Percentiles rank a stretch among this genome's conserved stretches.
These are phyloP conservation scores for Anticlea derivata DNA, from an alignment of 2,888 invertebrate genomes.

Conservation along the genomic window DNA sequence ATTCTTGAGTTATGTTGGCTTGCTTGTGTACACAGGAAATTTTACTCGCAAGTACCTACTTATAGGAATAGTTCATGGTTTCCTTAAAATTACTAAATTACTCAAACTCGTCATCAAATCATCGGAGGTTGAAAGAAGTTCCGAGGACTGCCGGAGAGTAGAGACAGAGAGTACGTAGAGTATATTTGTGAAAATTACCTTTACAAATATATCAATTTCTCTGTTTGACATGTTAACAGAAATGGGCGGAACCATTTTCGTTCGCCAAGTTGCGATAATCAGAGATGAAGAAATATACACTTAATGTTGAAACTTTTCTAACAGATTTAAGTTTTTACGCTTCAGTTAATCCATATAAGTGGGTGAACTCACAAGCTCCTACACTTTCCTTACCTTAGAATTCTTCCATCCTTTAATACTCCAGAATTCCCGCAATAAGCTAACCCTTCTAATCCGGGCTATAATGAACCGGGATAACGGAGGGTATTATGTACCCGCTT, in stretches of 20 bases:
- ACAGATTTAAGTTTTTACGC: neutral
- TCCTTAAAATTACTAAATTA: too few relatives aligned
- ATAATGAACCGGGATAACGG: slow-evolving; percentile 63
- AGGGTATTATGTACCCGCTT: slow-evolving; percentile 48
- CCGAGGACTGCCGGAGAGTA: too few relatives aligned
- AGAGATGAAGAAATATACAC: too few relatives aligned
- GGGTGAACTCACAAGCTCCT: slow-evolving; percentile 1
- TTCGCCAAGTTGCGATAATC: too few relatives aligned
- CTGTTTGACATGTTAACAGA: too few relatives aligned
- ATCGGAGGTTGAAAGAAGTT: too few relatives aligned
- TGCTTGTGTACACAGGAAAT: slow-evolving; percentile 34
- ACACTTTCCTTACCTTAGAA: slow-evolving; percentile 37
- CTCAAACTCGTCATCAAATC: too few relatives aligned
- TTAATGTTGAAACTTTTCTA: neutral
- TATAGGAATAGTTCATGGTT: too few relatives aligned
- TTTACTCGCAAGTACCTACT: neutral
- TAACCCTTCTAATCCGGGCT: slow-evolving; percentile 70
- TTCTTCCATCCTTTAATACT: slow-evolving; percentile 42
- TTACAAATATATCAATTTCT: too few relatives aligned
- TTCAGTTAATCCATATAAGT: slow-evolving; percentile 1
- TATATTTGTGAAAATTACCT: too few relatives aligned
- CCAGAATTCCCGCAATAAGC: slow-evolving; percentile 55
- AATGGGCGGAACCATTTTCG: too few relatives aligned
- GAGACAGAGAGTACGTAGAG: too few relatives aligned
- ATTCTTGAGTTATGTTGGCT: slow-evolving; percentile 46